These are phyloP conservation scores for Phyllotis vaccarum DNA, from an alignment of 2,797 vertebrate genomes.

Conservation along the genomic window DNA sequence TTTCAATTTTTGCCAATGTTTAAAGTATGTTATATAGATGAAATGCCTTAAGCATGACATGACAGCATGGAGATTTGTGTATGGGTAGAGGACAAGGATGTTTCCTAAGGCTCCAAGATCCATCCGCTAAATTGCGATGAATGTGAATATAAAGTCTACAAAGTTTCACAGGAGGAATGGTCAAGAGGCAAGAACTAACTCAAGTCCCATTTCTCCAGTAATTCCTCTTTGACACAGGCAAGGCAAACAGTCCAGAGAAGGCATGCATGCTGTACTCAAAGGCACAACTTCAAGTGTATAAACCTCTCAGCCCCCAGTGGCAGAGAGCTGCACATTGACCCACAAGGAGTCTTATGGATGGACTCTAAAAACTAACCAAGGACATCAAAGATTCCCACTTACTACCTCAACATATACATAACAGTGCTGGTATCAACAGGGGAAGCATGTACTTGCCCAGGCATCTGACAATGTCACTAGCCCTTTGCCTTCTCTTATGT, in stretches of 20 bases:
- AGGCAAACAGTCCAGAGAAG: not conserved
- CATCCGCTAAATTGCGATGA: not conserved
- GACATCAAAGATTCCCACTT: not conserved
- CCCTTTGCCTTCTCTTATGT: not conserved
- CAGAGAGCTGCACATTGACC: not conserved
- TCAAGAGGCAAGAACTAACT: not conserved
- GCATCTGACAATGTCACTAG: not conserved
- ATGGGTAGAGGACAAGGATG: not conserved
- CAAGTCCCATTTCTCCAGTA: not conserved
- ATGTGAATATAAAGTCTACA: conserved; percentile 20
- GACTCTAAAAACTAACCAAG: not conserved
- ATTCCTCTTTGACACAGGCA: not conserved
- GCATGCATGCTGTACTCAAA: not conserved
- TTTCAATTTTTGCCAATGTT: not conserved
- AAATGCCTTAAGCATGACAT: not conserved
- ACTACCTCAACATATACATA: not conserved
- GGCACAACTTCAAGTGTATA: not conserved
- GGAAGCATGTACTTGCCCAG: not conserved
- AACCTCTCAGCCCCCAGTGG: not conserved
- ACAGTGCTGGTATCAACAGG: not conserved
- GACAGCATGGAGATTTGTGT: not conserved
- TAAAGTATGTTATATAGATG: not conserved
- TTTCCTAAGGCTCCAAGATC: not conserved
- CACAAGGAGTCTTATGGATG: not conserved
- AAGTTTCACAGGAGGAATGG: not conserved